Evolutionary conservation across 2,113 vertebrate genomes (phyloP).

Genomic region (Salvelinus sp.): DNA sequence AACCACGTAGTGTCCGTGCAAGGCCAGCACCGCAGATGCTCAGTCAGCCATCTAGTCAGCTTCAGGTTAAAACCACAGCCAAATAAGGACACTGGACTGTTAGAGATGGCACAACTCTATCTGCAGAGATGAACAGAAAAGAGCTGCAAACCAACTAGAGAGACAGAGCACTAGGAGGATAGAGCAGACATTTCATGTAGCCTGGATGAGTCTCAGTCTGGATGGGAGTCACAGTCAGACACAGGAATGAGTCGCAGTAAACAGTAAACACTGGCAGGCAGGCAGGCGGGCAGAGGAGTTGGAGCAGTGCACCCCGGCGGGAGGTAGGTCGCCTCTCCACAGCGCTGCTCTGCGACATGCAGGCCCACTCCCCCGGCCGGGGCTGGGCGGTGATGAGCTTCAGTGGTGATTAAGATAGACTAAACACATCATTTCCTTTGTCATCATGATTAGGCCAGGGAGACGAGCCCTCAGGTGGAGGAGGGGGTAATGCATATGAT

Average conservation of each 20-base stretch:
- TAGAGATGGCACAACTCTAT: too few species aligned
- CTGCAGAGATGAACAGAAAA: background rate
- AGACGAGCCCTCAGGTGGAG: conserved; percentile 61
- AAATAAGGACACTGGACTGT: too few species aligned
- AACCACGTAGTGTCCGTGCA: conserved; percentile 50
- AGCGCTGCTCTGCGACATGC: too few species aligned
- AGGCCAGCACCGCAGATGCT: conserved; percentile 53
- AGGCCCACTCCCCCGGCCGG: too few species aligned
- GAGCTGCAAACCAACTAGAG: conserved; percentile 3
- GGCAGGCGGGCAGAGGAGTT: background rate
- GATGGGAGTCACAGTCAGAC: conserved; percentile 26
- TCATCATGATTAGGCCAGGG: conserved; percentile 61
- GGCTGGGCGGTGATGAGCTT: conserved; percentile 50
- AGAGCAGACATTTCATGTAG: background rate
- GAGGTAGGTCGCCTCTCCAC: background rate
- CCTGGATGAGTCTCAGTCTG: conserved; percentile 19
- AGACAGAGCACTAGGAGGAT: background rate
- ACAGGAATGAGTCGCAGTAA: conserved; percentile 43
- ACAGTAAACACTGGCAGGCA: conserved; percentile 9
- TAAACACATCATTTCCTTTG: conserved; percentile 70
- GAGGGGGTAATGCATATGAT: conserved; percentile 60
- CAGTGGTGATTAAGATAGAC: conserved; percentile 67
- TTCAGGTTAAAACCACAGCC: background rate
- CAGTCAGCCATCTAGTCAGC: conserved; percentile 38
- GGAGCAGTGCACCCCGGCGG: background rate